These are phyloP conservation scores for Sigmodon hispidus DNA, from an alignment of 2,113 vertebrate genomes.

Conservation along the genomic window DNA sequence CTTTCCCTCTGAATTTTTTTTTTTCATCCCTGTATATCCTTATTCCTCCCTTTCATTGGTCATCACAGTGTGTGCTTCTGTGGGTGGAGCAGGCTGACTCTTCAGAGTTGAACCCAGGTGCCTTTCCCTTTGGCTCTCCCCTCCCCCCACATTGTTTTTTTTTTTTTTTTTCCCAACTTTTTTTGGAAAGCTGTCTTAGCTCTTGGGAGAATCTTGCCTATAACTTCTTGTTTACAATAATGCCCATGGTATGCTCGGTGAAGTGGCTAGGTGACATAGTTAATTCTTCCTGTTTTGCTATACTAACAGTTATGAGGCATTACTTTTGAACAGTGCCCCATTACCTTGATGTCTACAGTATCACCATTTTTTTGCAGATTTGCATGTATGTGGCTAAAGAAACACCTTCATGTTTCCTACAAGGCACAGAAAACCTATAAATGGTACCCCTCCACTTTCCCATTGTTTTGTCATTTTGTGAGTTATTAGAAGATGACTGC, in stretches of 20 bases:
- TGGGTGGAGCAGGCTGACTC: neutral
- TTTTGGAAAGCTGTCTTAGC: neutral
- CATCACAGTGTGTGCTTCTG: neutral
- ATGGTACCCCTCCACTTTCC: neutral
- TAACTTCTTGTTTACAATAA: neutral
- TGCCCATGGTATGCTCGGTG: neutral
- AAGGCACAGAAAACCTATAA: neutral
- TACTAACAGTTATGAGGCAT: neutral
- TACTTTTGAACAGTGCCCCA: neutral
- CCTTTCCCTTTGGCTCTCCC: neutral
- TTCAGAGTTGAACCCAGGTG: neutral
- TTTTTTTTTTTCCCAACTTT: neutral
- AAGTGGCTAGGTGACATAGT: neutral
- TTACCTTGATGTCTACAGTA: neutral
- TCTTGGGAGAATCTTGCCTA: neutral
- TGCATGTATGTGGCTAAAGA: neutral
- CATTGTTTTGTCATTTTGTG: neutral
- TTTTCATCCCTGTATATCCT: too few species aligned
- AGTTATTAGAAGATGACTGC: neutral
- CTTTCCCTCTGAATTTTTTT: too few species aligned
- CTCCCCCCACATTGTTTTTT: rapidly evolving
- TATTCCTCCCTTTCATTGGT: too few species aligned
- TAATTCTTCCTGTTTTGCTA: neutral
- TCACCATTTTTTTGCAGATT: neutral
- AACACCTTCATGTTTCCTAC: neutral